Percentiles rank a stretch among this genome's conserved stretches.
phyloP scores from a whole-genome alignment of 1,140 invertebrate genomes.

The Sycophila sp. region DNA sequence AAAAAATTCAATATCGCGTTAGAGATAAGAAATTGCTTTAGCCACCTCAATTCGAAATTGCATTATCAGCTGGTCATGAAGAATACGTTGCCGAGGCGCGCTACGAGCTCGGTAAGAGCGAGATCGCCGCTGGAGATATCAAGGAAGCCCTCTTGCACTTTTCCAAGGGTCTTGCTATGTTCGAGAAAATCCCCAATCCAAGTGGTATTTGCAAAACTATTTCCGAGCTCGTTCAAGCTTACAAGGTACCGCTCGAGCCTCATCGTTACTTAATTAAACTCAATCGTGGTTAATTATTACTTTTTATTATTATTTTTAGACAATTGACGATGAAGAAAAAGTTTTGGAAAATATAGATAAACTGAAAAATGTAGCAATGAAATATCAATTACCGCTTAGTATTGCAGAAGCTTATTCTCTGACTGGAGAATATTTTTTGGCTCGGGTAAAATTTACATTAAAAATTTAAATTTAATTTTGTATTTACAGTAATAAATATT shows the following conservation, averaged over 20 bases:
- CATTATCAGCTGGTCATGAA: constrained; percentile 39
- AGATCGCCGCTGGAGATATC: constrained; percentile 29
- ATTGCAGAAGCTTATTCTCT: constrained; percentile 49
- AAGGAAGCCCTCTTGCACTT: constrained; percentile 43
- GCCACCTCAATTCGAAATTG: neutral
- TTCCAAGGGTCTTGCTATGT: constrained; percentile 41
- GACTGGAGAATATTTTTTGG: constrained; percentile 48
- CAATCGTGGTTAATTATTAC: no score
- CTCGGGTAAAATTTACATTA: constrained; percentile 35
- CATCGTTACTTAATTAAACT: no score
- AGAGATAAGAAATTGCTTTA: no score
- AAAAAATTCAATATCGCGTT: no score
- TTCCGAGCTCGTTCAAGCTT: constrained; percentile 43
- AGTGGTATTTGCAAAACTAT: constrained; percentile 46
- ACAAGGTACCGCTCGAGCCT: constrained; percentile 48
- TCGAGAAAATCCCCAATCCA: constrained; percentile 41
- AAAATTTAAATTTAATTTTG: neutral
- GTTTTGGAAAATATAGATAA: constrained; percentile 45
- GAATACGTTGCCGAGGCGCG: constrained; percentile 41
- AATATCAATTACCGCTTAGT: constrained; percentile 39
- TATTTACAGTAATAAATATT: neutral
- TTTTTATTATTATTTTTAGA: constrained; percentile 29
- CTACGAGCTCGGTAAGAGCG: constrained; percentile 45
- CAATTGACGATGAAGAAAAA: constrained; percentile 35
- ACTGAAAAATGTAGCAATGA: constrained; percentile 36